Conservation (phyloP, 2,113 vertebrate genomes). For the Thinocorus orbignyianus region DNA sequence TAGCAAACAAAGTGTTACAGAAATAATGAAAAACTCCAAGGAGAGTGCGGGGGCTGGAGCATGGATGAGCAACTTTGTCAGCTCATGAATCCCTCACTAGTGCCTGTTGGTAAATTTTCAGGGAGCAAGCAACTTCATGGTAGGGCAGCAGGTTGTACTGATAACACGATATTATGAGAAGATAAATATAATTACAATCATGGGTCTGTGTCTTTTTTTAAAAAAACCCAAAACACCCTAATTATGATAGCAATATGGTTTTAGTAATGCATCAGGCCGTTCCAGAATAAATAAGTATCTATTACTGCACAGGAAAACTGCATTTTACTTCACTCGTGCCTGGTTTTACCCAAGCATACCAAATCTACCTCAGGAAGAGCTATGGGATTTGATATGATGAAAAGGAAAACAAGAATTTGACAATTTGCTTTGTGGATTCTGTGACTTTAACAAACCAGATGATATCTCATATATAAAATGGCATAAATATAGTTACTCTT, state of each 20-base stretch:
- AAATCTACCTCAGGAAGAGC: background rate
- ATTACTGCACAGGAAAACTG: background rate
- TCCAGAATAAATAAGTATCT: slow-evolving; percentile 32
- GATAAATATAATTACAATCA: slow-evolving; percentile 37
- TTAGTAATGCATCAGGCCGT: slow-evolving; percentile 14
- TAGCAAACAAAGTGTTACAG: slow-evolving; percentile 60
- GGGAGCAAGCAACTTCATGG: background rate
- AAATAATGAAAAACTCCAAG: slow-evolving; percentile 48
- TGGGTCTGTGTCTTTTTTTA: background rate
- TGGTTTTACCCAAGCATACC: background rate
- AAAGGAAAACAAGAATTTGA: background rate
- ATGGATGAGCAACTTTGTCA: background rate
- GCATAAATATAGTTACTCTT: background rate
- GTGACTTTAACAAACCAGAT: background rate
- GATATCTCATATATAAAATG: background rate
- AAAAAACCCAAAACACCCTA: background rate
- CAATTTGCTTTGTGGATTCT: slow-evolving; percentile 19
- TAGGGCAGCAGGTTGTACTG: background rate
- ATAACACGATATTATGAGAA: slow-evolving; percentile 31
- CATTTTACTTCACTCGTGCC: background rate
- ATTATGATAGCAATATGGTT: slow-evolving; percentile 4
- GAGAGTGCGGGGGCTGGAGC: background rate
- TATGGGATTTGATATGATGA: background rate
- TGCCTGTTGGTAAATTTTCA: background rate
- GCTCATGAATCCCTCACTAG: background rate